Base-by-base conservation (phyloP, 2,797 vertebrate genomes). In the Botia kubotai region DNA sequence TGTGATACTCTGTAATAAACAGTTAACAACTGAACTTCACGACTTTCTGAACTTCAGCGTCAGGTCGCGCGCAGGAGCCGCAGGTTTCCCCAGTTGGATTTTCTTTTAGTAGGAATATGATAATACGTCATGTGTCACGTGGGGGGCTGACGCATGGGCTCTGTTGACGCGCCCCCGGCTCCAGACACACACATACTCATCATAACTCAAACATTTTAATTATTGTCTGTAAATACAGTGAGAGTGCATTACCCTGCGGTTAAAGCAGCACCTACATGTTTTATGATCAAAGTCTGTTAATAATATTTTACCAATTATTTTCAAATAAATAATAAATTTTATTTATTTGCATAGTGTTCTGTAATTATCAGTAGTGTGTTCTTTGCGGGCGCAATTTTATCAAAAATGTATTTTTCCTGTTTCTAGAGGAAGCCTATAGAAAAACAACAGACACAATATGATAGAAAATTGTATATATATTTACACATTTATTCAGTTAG, bases 41-140 rank as follows among this genome's bases (percentile, higher is more conserved):
- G 84, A 91, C 90, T 93, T 92, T 90, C 90, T 91, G 50, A 26
- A 83, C 68, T 88, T 84, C 82, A 83, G 86, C 88, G 90, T 91
- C 88, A 88, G 87, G 89, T 88, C 78, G 82, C 76, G 75, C 80
- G 85, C 85, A 90, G 86, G 86, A 82, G 84, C 85, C 33, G 79
- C 79, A 82, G 85, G 87, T 88, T 76, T 87, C 86, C 90, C 88
- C 88, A 63, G 75, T 29, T 89, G 87, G 73, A 53, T 88, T 87
- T 88, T 86, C 76, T 85, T 92, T 89, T 90, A 90, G 89, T 46
- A 82, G 63, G 77, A 87, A 63, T 80, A 73, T 46, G 43, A 63
- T 70, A 10, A 17, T 29, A 91, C 93, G 93, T 93, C 93, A 92
- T 12, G 55, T 6, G 88, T 93, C 93, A 94, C 93, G 81, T 93